These are phyloP conservation scores for Orientallactaga bullata DNA, from an alignment of 2,113 vertebrate genomes.

Conservation along the genomic window DNA sequence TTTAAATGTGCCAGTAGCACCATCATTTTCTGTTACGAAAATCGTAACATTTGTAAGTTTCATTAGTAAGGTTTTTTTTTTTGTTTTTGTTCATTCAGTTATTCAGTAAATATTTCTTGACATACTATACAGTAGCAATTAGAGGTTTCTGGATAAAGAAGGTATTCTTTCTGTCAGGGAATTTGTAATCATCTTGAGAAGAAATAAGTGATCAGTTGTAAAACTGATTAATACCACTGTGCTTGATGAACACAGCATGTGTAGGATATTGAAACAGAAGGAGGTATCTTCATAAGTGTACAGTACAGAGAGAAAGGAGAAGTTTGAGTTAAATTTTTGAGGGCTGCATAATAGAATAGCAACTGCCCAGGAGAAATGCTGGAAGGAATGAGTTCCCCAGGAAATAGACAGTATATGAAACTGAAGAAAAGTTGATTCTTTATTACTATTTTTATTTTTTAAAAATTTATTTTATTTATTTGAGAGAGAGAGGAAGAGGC, in stretches of 20 bases:
- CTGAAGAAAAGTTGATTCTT: not conserved
- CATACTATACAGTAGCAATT: not conserved
- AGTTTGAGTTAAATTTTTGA: conserved; percentile 20
- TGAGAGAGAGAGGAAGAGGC: too few species aligned
- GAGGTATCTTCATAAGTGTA: not conserved
- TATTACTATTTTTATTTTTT: not conserved
- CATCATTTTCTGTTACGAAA: not conserved
- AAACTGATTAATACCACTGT: not conserved
- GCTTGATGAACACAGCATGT: not conserved
- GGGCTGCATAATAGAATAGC: not conserved
- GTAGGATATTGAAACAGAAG: not conserved
- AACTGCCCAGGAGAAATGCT: not conserved
- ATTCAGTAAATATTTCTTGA: conserved; percentile 36
- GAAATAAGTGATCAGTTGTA: conserved; percentile 19
- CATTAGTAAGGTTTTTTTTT: not conserved
- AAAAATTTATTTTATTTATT: too few species aligned
- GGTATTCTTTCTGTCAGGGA: not conserved
- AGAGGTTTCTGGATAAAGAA: conserved; percentile 4
- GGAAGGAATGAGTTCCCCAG: conserved; percentile 1
- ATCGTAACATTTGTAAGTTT: not conserved
- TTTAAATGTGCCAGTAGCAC: too few species aligned
- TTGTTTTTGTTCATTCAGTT: not conserved
- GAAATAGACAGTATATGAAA: not conserved
- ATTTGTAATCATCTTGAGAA: not conserved
- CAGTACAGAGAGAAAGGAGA: not conserved